Conservation (phyloP, 2,113 vertebrate genomes). For the Ursus arctos region DNA sequence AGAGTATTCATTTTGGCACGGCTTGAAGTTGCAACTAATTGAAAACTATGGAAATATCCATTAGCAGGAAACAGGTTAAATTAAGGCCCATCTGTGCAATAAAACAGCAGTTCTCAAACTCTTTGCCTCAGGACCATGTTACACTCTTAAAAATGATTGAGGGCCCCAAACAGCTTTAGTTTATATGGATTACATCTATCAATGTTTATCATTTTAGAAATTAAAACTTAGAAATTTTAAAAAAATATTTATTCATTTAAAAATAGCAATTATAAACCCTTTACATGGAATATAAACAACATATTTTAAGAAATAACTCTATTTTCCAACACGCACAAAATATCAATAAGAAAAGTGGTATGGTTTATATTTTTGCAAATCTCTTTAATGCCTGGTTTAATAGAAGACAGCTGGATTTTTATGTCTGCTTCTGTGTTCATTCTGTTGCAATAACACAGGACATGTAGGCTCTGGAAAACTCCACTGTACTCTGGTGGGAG, state of each 20-base stretch:
- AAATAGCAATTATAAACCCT: neutral
- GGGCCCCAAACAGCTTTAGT: conserved; percentile 5
- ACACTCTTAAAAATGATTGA: neutral
- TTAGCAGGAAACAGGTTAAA: neutral
- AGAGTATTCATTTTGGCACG: neutral
- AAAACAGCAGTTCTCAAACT: neutral
- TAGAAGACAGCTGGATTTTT: neutral
- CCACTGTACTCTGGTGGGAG: neutral
- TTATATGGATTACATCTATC: neutral
- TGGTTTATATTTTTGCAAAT: conserved; percentile 31
- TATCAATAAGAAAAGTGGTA: neutral
- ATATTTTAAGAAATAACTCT: neutral
- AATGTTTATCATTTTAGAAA: conserved; percentile 15
- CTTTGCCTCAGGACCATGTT: neutral
- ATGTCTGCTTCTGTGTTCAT: neutral
- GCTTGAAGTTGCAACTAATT: neutral
- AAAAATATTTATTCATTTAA: conserved; percentile 29
- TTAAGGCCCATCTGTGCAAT: neutral
- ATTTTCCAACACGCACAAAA: neutral
- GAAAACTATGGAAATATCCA: neutral
- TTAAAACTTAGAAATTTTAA: neutral
- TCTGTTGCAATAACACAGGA: neutral
- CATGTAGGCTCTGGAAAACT: neutral
- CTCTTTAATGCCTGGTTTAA: neutral
- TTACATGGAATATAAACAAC: conserved; percentile 26